Conservation (phyloP, 1,140 invertebrate genomes). For the Drosophila baimaii region DNA sequence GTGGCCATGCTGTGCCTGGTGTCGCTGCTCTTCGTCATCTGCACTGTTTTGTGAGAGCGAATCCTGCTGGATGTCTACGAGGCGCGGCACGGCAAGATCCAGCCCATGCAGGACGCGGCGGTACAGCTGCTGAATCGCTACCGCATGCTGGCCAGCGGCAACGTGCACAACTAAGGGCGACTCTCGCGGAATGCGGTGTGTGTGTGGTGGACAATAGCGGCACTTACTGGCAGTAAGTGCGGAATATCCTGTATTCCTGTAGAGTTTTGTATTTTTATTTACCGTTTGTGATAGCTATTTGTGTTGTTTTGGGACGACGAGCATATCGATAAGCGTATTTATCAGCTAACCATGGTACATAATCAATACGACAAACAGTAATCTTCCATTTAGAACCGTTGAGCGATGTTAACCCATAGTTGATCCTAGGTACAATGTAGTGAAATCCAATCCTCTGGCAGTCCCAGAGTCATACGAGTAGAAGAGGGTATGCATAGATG, state of each 20-base stretch:
- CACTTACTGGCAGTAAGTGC: slow-evolving; percentile 62
- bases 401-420: slow-evolving; percentile 60
- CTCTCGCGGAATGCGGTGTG: not conserved
- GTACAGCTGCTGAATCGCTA: slow-evolving; percentile 69
- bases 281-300: slow-evolving; percentile 72
- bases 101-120: slow-evolving; percentile 66
- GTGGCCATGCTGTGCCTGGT: slow-evolving; percentile 82
- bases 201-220: slow-evolving; percentile 64
- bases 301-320: slow-evolving; percentile 13
- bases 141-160: slow-evolving; percentile 69
- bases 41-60: slow-evolving; percentile 83
- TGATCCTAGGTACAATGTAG: slow-evolving; percentile 39
- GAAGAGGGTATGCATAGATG: slow-evolving; percentile 26
- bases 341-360: slow-evolving; percentile 63
- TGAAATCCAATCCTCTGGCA: slow-evolving; percentile 29
- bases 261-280: slow-evolving; percentile 59
- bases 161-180: slow-evolving; percentile 65
- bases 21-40: slow-evolving; percentile 76
- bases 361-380: slow-evolving; percentile 68
- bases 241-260: slow-evolving; percentile 57
- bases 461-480: slow-evolving; percentile 24
- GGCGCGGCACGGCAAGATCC: slow-evolving; percentile 66
- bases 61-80: slow-evolving; percentile 72
- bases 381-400: slow-evolving; percentile 74
- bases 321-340: slow-evolving; percentile 60